Evolutionary conservation across 2,113 vertebrate species (phyloP).

Genomic region (Sebastes fasciatus): DNA sequence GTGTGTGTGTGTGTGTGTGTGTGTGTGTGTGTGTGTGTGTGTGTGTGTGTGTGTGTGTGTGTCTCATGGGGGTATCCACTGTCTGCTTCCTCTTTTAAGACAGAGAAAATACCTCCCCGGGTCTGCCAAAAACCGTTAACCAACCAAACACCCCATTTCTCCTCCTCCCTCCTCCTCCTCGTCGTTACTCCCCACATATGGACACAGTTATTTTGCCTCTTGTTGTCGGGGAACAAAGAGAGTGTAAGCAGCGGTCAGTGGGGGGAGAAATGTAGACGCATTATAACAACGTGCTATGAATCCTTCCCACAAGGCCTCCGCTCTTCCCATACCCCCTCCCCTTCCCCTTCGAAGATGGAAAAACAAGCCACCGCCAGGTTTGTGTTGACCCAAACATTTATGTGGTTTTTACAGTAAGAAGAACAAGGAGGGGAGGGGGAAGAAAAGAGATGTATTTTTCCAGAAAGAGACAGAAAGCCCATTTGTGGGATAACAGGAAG

Average conservation of each 20-base stretch:
- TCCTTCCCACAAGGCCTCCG: constrained; percentile 51
- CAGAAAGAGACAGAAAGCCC: constrained; percentile 56
- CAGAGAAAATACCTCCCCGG: constrained; percentile 56
- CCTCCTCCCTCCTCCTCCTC: constrained; percentile 21
- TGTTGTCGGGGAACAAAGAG: constrained; percentile 75
- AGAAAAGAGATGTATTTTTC: constrained; percentile 55
- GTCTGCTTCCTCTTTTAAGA: constrained; percentile 60
- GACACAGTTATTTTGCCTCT: constrained; percentile 74
- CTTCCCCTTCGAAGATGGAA: constrained; percentile 43
- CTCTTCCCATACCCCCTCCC: constrained; percentile 8
- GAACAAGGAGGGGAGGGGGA: constrained; percentile 42
- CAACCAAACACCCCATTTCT: constrained; percentile 59
- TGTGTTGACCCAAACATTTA: constrained; percentile 69
- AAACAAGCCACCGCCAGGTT: constrained; percentile 39
- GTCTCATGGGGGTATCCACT: constrained; percentile 48
- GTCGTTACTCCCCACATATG: constrained; percentile 70
- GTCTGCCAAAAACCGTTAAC: constrained; percentile 77
- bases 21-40: constrained; percentile 16
- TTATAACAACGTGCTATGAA: constrained; percentile 65
- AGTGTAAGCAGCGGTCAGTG: constrained; percentile 56
- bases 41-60: constrained; percentile 19
- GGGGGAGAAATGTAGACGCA: constrained; percentile 35
- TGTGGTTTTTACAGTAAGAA: constrained; percentile 68
- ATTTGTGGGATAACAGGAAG: constrained; percentile 79
- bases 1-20: constrained; percentile 18